Percentiles rank a stretch among this genome's conserved stretches.
Conservation (phyloP, 1,140 invertebrate species). For the Bombus sibiricus region DNA sequence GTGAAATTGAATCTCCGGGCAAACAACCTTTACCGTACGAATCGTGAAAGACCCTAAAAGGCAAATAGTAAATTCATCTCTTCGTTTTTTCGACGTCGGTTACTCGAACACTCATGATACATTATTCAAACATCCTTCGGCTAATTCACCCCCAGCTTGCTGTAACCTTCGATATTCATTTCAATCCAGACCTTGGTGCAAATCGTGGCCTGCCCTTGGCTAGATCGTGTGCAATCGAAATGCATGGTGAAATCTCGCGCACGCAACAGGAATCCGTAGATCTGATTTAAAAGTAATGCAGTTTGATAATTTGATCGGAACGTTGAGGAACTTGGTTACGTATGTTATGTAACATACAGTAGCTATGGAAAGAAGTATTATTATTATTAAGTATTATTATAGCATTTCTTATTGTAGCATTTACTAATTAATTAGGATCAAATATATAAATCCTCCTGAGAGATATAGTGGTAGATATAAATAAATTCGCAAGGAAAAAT, state of each 20-base stretch:
- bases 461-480: no score
- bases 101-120: background rate
- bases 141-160: background rate
- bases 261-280: background rate
- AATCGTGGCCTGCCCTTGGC: background rate
- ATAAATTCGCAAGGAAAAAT: background rate
- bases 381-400: no score
- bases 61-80: background rate
- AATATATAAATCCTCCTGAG: no score
- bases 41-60: background rate
- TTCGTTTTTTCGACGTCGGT: background rate
- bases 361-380: no score
- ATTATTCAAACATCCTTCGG: constrained; percentile 4
- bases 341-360: background rate
- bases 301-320: background rate
- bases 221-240: constrained; percentile 3
- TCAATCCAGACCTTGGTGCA: background rate
- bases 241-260: background rate
- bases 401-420: no score
- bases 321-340: background rate
- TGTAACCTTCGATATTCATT: constrained; percentile 18
- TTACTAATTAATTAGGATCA: no score
- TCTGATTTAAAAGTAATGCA: background rate
- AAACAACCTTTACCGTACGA: background rate
- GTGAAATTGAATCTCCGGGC: background rate